A percentile compares a stretch with the other conserved stretches of the same genome.
Evolutionary conservation across 2,888 invertebrate species (phyloP).

Genomic region (Sminthurides aquaticus): DNA sequence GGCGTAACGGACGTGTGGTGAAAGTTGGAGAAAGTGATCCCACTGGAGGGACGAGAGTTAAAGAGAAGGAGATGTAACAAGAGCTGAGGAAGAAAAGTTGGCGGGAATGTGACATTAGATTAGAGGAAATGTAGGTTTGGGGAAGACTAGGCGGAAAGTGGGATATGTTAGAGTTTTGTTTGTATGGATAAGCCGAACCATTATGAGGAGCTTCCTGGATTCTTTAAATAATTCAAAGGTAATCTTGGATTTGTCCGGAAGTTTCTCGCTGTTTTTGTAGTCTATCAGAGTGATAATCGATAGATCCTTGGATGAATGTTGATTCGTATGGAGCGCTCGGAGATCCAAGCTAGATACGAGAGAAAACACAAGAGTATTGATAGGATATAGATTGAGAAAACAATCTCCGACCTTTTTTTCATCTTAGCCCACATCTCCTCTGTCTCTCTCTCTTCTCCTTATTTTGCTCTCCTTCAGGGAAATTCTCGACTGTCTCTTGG

Average conservation of each 20-base stretch:
- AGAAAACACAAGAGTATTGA: neutral
- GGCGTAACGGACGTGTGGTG: no score
- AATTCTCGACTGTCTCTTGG: no score
- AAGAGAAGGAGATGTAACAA: no score
- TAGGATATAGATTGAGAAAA: constrained; percentile 3
- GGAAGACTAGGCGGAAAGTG: no score
- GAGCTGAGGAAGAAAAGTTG: no score
- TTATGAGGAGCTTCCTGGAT: constrained; percentile 38
- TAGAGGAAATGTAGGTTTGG: no score
- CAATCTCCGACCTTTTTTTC: neutral
- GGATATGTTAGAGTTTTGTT: constrained; percentile 1
- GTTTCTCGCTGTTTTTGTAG: constrained; percentile 43
- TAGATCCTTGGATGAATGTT: constrained; percentile 42
- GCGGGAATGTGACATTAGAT: no score
- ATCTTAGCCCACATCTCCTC: neutral
- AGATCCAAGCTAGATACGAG: constrained; percentile 38
- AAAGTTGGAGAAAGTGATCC: no score
- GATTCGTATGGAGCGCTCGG: constrained; percentile 38
- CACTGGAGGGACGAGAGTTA: no score
- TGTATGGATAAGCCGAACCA: constrained; percentile 26
- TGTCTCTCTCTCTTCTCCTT: neutral
- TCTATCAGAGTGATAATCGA: constrained; percentile 44
- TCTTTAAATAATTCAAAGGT: constrained; percentile 44
- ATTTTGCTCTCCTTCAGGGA: neutral
- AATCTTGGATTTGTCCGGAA: constrained; percentile 42